Conservation (phyloP, 2,888 invertebrate genomes). For the Acholoe squamosa region DNA sequence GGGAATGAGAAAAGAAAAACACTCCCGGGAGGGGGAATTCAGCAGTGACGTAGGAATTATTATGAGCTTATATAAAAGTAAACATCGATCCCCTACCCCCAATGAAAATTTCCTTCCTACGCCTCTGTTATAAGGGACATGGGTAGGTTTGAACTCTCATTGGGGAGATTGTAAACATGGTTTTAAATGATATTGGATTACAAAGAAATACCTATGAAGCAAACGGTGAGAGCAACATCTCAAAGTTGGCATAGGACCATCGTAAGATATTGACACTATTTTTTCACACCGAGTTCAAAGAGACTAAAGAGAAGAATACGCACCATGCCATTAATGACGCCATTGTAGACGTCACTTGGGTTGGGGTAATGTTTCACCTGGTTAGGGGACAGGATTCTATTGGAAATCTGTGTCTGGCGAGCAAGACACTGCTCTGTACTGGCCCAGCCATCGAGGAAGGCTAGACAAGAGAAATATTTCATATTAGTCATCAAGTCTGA, state of each 20-base stretch:
- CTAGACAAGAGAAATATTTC: neutral
- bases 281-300: too few species aligned
- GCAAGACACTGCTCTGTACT: constrained; percentile 36
- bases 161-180: neutral
- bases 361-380: neutral
- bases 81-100: neutral
- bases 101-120: too few species aligned
- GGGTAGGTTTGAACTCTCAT: neutral
- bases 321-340: neutral
- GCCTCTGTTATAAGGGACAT: neutral
- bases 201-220: too few species aligned
- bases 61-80: neutral
- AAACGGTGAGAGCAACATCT: too few species aligned
- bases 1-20: neutral
- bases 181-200: too few species aligned
- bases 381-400: neutral
- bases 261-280: too few species aligned
- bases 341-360: neutral
- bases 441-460: constrained; percentile 1
- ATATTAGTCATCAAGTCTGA: too few species aligned
- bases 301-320: too few species aligned
- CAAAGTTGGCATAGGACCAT: too few species aligned
- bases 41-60: neutral
- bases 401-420: neutral
- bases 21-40: neutral